These are phyloP conservation scores for Dioctria linearis DNA, from an alignment of 2,888 invertebrate species.

Conservation along the genomic window DNA sequence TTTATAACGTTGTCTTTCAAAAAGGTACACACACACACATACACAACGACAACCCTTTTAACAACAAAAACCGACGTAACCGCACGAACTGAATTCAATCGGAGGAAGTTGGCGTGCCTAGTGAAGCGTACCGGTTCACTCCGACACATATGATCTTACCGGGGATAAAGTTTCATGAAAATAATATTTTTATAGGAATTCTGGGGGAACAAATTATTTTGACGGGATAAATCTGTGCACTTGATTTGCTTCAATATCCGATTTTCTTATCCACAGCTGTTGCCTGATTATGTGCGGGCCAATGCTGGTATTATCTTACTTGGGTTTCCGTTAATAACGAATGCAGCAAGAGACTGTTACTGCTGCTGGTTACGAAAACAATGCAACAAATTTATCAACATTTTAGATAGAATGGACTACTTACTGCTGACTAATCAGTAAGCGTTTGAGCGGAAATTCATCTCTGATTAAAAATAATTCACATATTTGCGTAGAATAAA, in stretches of 20 bases:
- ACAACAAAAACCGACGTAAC: background rate
- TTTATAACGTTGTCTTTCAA: background rate
- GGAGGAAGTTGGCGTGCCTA: constrained; percentile 35
- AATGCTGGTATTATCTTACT: constrained; percentile 46
- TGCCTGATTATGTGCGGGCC: constrained; percentile 35
- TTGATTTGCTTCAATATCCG: constrained; percentile 51
- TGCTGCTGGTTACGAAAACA: no score
- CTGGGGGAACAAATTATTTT: constrained; percentile 45
- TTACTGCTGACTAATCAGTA: no score
- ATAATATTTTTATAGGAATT: constrained; percentile 37
- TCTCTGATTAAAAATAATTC: no score
- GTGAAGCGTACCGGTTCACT: constrained; percentile 8
- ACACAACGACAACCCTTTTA: constrained; percentile 17
- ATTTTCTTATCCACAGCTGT: constrained; percentile 40
- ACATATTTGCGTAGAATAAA: no score
- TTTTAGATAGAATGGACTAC: no score
- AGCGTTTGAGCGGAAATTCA: no score
- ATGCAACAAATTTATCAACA: no score
- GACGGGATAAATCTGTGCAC: constrained; percentile 44
- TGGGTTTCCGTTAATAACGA: constrained; percentile 42
- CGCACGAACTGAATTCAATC: constrained; percentile 34
- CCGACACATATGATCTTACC: constrained; percentile 21
- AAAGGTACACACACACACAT: background rate
- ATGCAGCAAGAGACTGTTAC: no score
- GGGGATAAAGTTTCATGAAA: constrained; percentile 48